Conservation (phyloP, 2,888 invertebrate species). For the Agrochola lychnidis region DNA sequence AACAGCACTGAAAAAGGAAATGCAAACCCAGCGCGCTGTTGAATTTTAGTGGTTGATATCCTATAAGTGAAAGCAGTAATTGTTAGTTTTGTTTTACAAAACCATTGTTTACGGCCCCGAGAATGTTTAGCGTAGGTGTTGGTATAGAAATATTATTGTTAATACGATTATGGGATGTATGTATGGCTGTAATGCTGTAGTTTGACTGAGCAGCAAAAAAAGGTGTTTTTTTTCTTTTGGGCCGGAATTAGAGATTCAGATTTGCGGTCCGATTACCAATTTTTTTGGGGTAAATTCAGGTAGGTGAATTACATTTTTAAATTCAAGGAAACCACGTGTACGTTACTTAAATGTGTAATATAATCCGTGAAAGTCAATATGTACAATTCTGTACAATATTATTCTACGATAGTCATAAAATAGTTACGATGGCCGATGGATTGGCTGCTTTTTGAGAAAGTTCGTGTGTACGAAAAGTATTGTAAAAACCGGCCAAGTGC, state of each 20-base stretch:
- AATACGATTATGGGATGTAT: not conserved
- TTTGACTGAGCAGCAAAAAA: not conserved
- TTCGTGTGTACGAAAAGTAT: not conserved
- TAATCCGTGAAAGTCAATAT: not conserved
- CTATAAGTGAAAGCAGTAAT: not conserved
- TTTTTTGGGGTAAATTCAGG: not conserved
- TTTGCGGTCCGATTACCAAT: too few species aligned
- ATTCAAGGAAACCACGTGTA: not conserved
- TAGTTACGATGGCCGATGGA: not conserved
- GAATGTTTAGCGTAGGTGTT: not conserved
- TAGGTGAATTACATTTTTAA: not conserved
- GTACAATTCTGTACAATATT: not conserved
- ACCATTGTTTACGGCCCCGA: slow-evolving; percentile 23
- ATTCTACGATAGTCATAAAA: slow-evolving; percentile 1
- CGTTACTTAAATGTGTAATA: not conserved
- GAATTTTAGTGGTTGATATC: not conserved
- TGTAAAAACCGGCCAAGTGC: too few species aligned
- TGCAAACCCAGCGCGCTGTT: too few species aligned
- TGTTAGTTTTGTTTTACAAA: slow-evolving; percentile 11
- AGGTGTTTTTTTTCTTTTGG: not conserved
- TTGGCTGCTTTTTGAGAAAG: not conserved
- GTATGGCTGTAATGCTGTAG: too few species aligned
- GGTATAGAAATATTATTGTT: not conserved
- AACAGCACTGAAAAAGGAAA: slow-evolving; percentile 13
- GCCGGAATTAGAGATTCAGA: too few species aligned